phyloP scores from a whole-genome alignment of 2,888 invertebrate species.

The Tipula helvola region DNA sequence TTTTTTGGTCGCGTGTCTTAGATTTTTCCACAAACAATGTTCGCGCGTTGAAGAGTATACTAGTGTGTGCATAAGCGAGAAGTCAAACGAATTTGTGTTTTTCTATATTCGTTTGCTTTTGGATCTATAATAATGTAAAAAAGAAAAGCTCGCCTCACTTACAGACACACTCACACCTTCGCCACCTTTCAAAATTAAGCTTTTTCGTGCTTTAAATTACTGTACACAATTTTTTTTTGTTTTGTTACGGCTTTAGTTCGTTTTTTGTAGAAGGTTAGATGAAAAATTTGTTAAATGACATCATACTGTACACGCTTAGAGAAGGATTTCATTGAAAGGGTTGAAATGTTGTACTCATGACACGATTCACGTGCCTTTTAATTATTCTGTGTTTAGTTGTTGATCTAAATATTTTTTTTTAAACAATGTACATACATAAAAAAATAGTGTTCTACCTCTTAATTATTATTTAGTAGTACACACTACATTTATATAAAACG shows the following conservation, averaged over 20 bases:
- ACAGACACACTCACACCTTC: neutral
- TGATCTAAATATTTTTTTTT: neutral
- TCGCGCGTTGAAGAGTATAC: neutral
- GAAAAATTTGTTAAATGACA: neutral
- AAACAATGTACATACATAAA: neutral
- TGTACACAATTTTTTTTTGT: neutral
- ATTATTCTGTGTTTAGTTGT: neutral
- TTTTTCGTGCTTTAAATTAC: neutral
- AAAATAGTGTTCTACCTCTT: neutral
- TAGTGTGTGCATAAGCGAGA: neutral
- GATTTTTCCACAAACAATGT: neutral
- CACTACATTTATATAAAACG: neutral
- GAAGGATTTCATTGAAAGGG: neutral
- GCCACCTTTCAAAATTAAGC: neutral
- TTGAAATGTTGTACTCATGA: neutral
- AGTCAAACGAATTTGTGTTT: neutral
- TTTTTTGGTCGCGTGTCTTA: neutral
- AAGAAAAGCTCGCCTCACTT: neutral
- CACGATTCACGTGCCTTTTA: neutral
- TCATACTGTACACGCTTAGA: neutral
- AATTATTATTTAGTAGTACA: neutral
- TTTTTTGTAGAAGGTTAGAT: neutral
- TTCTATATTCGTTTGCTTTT: neutral
- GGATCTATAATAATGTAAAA: neutral
- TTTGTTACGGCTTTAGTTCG: neutral